Conservation (phyloP, 2,888 invertebrate species). For the Dryobota labecula region DNA sequence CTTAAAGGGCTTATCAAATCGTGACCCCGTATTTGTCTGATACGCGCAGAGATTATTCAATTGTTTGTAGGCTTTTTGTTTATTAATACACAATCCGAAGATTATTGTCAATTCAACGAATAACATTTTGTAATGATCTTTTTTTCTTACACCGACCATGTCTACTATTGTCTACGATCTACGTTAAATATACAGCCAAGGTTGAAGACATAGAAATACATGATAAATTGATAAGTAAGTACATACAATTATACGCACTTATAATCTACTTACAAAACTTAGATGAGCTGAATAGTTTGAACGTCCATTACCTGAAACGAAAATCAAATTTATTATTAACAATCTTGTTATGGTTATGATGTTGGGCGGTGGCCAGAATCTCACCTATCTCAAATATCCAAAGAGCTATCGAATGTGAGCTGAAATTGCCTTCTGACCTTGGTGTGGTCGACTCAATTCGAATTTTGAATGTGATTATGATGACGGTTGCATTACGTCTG, state of each 20-base stretch:
- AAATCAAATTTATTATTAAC: constrained; percentile 49
- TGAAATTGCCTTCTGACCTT: constrained; percentile 52
- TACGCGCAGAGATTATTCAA: constrained; percentile 12
- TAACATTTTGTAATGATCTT: neutral
- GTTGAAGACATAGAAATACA: neutral
- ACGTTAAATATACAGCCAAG: neutral
- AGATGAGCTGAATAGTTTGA: constrained; percentile 30
- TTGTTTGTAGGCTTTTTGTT: neutral
- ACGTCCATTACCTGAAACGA: constrained; percentile 66
- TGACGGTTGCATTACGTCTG: constrained; percentile 3
- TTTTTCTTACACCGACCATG: neutral
- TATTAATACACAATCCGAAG: neutral
- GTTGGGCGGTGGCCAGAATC: constrained; percentile 52
- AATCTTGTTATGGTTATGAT: constrained; percentile 45
- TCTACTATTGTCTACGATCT: neutral
- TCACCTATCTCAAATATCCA: constrained; percentile 39
- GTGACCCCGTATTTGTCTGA: constrained; percentile 23
- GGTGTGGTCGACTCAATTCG: constrained; percentile 26
- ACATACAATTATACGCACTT: constrained; percentile 9
- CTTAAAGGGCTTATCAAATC: constrained; percentile 26
- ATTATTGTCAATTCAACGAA: neutral
- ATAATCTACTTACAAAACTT: constrained; percentile 48
- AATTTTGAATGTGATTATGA: constrained; percentile 26
- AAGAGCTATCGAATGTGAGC: constrained; percentile 42
- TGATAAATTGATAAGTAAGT: neutral